Evolutionary conservation across 2,888 invertebrate genomes (phyloP).

Genomic region (Volucella inanis): DNA sequence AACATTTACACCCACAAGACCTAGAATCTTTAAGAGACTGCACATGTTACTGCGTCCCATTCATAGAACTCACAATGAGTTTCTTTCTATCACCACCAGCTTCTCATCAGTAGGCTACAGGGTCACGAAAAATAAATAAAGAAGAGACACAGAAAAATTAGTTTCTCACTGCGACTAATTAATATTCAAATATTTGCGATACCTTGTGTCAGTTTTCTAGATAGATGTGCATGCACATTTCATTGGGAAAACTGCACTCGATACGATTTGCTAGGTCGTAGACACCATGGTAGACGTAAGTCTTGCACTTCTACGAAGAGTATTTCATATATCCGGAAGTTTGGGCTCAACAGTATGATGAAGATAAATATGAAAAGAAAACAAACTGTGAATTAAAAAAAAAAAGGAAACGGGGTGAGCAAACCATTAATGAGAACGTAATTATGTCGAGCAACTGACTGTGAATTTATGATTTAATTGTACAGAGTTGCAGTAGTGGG

Average conservation of each 20-base stretch:
- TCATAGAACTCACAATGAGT: slow-evolving; percentile 31
- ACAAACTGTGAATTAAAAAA: slow-evolving; percentile 2
- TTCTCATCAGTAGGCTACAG: slow-evolving; percentile 60
- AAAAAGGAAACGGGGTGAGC: slow-evolving; percentile 53
- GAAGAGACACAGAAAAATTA: slow-evolving; percentile 13
- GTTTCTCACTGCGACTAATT: slow-evolving; percentile 60
- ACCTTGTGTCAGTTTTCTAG: slow-evolving; percentile 21
- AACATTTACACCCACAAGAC: slow-evolving; percentile 21
- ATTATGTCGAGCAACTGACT: slow-evolving; percentile 73
- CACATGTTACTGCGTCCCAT: slow-evolving; percentile 9
- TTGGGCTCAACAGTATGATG: slow-evolving; percentile 27
- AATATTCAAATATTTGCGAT: slow-evolving; percentile 70
- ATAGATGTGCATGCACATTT: slow-evolving; percentile 40
- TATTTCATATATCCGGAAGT: slow-evolving; percentile 61
- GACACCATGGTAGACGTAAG: slow-evolving; percentile 41
- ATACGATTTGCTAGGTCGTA: slow-evolving; percentile 59
- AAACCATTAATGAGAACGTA: slow-evolving; percentile 66
- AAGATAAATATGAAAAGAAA: slow-evolving; percentile 18
- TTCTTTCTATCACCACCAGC: slow-evolving; percentile 28
- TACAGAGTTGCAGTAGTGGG: slow-evolving; percentile 40
- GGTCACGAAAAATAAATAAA: slow-evolving; percentile 53
- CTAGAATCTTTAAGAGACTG: slow-evolving; percentile 15
- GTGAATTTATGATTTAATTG: slow-evolving; percentile 72
- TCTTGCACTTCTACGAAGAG: slow-evolving; percentile 45
- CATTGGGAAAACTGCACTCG: slow-evolving; percentile 43